These are phyloP conservation scores for Polydrusus tereticollis DNA, from an alignment of 2,888 invertebrate species.

Conservation along the genomic window DNA sequence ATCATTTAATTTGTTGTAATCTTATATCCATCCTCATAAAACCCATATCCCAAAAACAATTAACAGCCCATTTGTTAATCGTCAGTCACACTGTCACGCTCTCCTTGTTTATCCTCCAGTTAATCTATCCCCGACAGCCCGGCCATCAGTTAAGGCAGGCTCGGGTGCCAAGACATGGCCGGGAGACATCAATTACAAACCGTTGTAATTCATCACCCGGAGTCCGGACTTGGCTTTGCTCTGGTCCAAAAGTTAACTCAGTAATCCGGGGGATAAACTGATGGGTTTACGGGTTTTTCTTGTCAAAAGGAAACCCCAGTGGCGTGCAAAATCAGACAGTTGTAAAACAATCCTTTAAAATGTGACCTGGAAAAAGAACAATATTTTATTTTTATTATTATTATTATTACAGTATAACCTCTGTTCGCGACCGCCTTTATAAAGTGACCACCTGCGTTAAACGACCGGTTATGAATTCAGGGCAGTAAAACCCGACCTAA, in stretches of 20 bases:
- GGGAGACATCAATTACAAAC: conserved; percentile 48
- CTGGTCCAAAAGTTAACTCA: conserved; percentile 48
- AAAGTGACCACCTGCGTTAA: too few relatives aligned
- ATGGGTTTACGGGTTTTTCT: conserved; percentile 23
- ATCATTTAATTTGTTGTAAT: too few relatives aligned
- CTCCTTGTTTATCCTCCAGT: conserved; percentile 42
- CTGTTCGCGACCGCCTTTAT: too few relatives aligned
- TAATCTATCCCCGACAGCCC: conserved; percentile 46
- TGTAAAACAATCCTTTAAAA: background rate
- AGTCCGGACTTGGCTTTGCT: conserved; percentile 25
- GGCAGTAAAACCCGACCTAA: too few relatives aligned
- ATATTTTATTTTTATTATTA: background rate
- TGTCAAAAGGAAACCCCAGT: background rate
- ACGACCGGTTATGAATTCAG: too few relatives aligned
- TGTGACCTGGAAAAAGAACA: background rate
- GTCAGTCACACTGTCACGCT: conserved; percentile 33
- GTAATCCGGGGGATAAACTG: conserved; percentile 46
- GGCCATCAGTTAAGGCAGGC: conserved; percentile 44
- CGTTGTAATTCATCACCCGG: conserved; percentile 48
- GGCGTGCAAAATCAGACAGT: background rate
- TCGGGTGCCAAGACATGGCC: conserved; percentile 43
- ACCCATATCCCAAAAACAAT: conserved; percentile 32
- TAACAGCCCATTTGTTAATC: conserved; percentile 44
- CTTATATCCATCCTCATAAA: too few relatives aligned
- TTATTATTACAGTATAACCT: too few relatives aligned